These are phyloP conservation scores for Eira barbara DNA, from an alignment of 2,113 vertebrate species.

Conservation along the genomic window DNA sequence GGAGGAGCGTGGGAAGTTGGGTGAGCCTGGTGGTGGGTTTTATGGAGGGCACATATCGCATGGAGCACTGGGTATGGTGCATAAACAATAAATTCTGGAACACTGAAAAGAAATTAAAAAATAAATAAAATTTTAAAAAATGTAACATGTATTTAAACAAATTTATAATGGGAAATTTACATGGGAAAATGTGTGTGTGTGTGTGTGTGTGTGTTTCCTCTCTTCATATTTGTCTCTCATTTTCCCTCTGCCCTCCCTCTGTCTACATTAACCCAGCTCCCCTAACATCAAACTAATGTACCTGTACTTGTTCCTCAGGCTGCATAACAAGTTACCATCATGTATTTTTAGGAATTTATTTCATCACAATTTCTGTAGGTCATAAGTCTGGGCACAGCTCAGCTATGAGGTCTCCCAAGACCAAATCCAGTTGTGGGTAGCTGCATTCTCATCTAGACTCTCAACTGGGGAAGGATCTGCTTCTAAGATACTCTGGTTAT, in stretches of 20 bases:
- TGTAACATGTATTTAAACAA: fast-evolving
- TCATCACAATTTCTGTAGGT: no score
- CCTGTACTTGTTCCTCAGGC: fast-evolving
- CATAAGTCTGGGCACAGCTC: neutral
- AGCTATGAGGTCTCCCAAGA: neutral
- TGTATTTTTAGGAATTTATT: neutral
- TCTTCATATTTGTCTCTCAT: neutral
- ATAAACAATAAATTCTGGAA: no score
- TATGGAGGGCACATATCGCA: no score
- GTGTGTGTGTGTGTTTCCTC: neutral
- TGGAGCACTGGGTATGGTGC: no score
- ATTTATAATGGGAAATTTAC: neutral
- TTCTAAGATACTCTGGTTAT: fast-evolving
- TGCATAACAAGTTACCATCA: fast-evolving
- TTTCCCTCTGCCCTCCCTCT: neutral
- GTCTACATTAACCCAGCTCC: fast-evolving
- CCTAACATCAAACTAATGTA: no score
- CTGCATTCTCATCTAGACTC: neutral
- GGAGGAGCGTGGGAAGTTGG: no score
- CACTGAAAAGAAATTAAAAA: no score
- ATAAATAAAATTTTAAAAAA: neutral
- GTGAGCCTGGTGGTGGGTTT: no score
- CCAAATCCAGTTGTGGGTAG: no score
- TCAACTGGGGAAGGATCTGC: fast-evolving
- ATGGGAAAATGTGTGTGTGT: no score